Percentiles rank a stretch among this genome's conserved stretches.
Conservation (phyloP, 2,888 invertebrate species). For the Noctua fimbriata region DNA sequence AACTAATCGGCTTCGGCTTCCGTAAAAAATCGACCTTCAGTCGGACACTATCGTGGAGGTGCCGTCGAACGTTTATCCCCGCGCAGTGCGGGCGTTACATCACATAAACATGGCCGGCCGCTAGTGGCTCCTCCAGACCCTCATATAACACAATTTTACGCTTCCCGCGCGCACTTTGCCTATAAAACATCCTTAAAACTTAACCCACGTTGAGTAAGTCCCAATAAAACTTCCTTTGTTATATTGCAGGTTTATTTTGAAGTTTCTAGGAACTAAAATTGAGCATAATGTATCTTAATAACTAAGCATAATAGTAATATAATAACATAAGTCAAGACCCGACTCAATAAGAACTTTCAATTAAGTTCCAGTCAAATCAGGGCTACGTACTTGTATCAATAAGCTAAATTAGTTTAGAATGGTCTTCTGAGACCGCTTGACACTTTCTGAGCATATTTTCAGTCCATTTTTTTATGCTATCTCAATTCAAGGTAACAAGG, state of each 20-base stretch:
- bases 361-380: constrained; percentile 77
- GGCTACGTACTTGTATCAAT: constrained; percentile 42
- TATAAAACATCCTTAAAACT: constrained; percentile 62
- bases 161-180: constrained; percentile 46
- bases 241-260: constrained; percentile 60
- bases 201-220: constrained; percentile 43
- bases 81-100: constrained; percentile 59
- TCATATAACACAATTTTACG: constrained; percentile 69
- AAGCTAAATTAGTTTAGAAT: not conserved
- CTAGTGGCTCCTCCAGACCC: constrained; percentile 59
- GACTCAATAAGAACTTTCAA: constrained; percentile 76
- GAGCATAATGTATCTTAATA: constrained; percentile 63
- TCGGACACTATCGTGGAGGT: constrained; percentile 16
- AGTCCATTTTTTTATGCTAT: constrained; percentile 47
- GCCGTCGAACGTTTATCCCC: constrained; percentile 60
- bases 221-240: constrained; percentile 62
- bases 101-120: constrained; percentile 66
- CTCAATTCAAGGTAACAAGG: constrained; percentile 80
- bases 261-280: constrained; percentile 72
- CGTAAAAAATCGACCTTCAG: not conserved
- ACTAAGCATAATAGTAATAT: constrained; percentile 26
- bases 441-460: constrained; percentile 54
- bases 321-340: constrained; percentile 62
- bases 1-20: not conserved
- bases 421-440: constrained; percentile 15